phyloP scores from a whole-genome alignment of 2,113 vertebrate species.

The Microcebus lehilahytsara region DNA sequence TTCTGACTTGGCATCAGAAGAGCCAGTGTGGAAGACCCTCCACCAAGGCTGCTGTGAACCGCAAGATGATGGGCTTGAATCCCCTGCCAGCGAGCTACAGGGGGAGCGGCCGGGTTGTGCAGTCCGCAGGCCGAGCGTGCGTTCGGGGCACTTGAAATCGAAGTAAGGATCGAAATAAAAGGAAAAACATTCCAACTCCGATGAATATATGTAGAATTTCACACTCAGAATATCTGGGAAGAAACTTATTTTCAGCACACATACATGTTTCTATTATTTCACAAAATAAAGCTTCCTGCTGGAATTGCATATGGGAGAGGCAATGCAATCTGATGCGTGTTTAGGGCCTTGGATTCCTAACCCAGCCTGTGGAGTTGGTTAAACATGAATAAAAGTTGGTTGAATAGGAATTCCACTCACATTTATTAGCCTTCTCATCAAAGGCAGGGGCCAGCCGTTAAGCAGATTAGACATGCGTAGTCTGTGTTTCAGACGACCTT shows the following conservation, averaged over 20 bases:
- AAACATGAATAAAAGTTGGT: too few relatives aligned
- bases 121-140: rapidly evolving
- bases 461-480: background rate
- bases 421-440: background rate
- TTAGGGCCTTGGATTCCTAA: background rate
- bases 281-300: background rate
- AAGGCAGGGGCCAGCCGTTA: background rate
- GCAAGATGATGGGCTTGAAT: rapidly evolving
- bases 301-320: background rate
- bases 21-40: background rate
- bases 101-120: rapidly evolving
- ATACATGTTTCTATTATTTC: too few relatives aligned
- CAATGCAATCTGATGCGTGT: background rate
- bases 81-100: rapidly evolving
- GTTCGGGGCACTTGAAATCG: background rate
- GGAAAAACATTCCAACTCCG: background rate
- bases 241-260: background rate
- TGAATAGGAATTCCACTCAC: too few relatives aligned
- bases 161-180: background rate
- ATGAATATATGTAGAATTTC: rapidly evolving
- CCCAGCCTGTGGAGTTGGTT: too few relatives aligned
- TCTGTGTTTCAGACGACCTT: rapidly evolving
- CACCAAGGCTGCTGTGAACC: background rate
- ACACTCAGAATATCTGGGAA: background rate
- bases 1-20: background rate